Base-by-base conservation (phyloP, 2,113 vertebrate species). In the Aepyceros melampus region DNA sequence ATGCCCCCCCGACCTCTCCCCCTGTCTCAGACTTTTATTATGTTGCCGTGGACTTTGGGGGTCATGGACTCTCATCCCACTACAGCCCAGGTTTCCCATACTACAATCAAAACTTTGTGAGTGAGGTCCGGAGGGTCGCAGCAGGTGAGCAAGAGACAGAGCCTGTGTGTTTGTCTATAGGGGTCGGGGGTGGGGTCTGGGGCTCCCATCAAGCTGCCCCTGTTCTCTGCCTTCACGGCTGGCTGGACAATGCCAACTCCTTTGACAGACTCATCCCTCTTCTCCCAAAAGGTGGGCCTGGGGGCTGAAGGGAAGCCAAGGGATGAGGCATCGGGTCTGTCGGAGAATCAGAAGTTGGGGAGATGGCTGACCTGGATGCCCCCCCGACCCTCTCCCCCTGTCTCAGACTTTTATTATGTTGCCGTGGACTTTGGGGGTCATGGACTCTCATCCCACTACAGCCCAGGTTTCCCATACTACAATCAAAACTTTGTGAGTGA, bases 381-480 rank as follows among this genome's bases (percentile, higher is more conserved):
- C n/a, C 13, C 47, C 96, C 45, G 95, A 88, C 5, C 16, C 14
- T 7, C 13, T 33, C 1, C 23, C 27, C 40, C 87, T 25, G 5
- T 23, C 55, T 27, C 98, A 99, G 99, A 98, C 78, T 99, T 91
- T 88, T 98, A 97, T 56, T 99, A 99, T 0, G 98, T 99, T 60
- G 99, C 99, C 16, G 81, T 99, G 98, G 99, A 99, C 96, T 98
- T 99, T 60, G 97, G 99, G 8, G 99, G 99, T 40, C 99, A 99
- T 0, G 99, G 99, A 1, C 95, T 98, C 27, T 99, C 99, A 0
- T 99, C 99, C 16, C 99, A 99, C 96, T 98, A 99, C 29, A 98
- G 99, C 60, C 97, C 99, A 6, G 99, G 99, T 27, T 95, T 98
- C 60, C 94, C 96, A 3, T 99, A 99, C 97, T 13, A 98, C 89